Percentiles rank a stretch among this genome's conserved stretches.
Conservation (phyloP, 1,140 invertebrate genomes). For the Coptotermes formosanus region DNA sequence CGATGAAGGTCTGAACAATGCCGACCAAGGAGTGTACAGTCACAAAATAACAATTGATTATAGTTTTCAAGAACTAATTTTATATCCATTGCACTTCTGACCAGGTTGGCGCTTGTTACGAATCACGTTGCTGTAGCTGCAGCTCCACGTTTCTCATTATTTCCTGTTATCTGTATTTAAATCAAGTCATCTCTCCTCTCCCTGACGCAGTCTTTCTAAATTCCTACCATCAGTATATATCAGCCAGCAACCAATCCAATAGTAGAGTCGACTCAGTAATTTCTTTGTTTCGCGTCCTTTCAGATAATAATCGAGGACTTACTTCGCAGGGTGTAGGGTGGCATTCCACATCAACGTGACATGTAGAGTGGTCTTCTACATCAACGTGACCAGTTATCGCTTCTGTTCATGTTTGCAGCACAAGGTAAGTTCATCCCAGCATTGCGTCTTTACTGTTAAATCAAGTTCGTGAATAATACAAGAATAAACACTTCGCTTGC, state of each 20-base stretch:
- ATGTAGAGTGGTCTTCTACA: not conserved
- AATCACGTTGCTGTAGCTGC: not conserved
- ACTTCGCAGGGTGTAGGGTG: slow-evolving; percentile 12
- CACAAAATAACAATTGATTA: not conserved
- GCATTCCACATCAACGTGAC: not conserved
- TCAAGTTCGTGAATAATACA: no score
- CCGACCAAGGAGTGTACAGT: not conserved
- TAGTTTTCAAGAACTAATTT: not conserved
- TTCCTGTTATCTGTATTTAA: not conserved
- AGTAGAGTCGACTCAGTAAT: not conserved
- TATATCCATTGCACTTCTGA: not conserved
- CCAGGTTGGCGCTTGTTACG: no score
- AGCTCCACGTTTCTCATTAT: slow-evolving; percentile 11
- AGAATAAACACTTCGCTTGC: no score
- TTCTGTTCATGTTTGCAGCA: not conserved
- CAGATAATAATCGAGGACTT: not conserved
- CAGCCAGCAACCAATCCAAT: not conserved
- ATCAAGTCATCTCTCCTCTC: not conserved
- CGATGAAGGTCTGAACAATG: not conserved
- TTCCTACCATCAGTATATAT: slow-evolving; percentile 7
- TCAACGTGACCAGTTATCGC: not conserved
- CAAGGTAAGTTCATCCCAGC: no score
- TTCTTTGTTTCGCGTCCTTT: slow-evolving; percentile 6
- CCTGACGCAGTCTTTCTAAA: not conserved
- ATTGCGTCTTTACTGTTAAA: no score